These are phyloP conservation scores for Tetramorium parvispinum DNA, from an alignment of 1,140 invertebrate genomes.

Conservation along the genomic window DNA sequence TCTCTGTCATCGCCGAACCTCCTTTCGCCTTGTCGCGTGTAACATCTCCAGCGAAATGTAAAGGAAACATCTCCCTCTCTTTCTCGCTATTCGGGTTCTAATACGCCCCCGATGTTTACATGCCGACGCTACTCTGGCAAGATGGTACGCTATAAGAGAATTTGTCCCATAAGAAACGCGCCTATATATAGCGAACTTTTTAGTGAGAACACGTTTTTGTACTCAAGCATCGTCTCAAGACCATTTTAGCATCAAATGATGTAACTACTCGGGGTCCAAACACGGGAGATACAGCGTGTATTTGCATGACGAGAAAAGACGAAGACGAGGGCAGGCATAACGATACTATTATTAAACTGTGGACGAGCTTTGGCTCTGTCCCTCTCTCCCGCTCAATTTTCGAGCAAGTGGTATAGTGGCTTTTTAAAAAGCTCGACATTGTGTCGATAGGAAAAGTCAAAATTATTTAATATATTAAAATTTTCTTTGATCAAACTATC, in stretches of 20 bases:
- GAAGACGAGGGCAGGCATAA: slow-evolving; percentile 59
- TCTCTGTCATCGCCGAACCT: not conserved
- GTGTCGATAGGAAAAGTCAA: not conserved
- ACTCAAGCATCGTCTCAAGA: slow-evolving; percentile 73
- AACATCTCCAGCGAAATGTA: slow-evolving; percentile 44
- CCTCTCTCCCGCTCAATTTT: slow-evolving; percentile 41
- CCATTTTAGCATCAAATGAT: slow-evolving; percentile 76
- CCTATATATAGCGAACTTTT: slow-evolving; percentile 70
- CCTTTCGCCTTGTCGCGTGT: slow-evolving; percentile 5
- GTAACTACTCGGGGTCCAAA: slow-evolving; percentile 72
- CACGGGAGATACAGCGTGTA: slow-evolving; percentile 72
- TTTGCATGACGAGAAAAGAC: slow-evolving; percentile 59
- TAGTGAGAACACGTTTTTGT: slow-evolving; percentile 74
- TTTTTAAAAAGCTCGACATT: not conserved
- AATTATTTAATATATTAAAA: slow-evolving; percentile 3
- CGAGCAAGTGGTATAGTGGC: slow-evolving; percentile 26
- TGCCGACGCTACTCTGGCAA: slow-evolving; percentile 1
- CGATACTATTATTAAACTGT: slow-evolving; percentile 74
- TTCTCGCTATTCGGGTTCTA: slow-evolving; percentile 19
- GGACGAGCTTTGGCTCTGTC: not conserved
- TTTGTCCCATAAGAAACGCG: slow-evolving; percentile 57
- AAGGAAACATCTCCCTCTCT: slow-evolving; percentile 9
- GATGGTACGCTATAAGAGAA: slow-evolving; percentile 52
- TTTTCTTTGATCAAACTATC: not conserved
- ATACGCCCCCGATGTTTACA: slow-evolving; percentile 55